Evolutionary conservation across 2,797 vertebrate species (phyloP).

Genomic region (Xiphorhynchus erythropygius): DNA sequence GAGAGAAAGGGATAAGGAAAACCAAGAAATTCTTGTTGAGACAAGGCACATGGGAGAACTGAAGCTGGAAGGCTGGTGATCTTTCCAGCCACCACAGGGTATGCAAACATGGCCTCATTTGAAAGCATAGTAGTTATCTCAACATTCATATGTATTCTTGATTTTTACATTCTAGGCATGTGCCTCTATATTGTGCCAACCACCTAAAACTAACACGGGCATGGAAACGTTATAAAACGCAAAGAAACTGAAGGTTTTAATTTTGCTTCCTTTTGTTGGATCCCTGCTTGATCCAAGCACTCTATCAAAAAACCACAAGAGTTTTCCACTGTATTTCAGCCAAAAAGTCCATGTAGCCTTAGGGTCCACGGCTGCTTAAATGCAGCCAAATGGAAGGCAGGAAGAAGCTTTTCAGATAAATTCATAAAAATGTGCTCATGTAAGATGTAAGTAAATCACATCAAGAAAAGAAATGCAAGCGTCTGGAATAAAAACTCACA

Average conservation of each 20-base stretch:
- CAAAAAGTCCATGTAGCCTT: constrained; percentile 2
- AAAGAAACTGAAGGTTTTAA: constrained; percentile 10
- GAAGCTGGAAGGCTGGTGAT: not conserved
- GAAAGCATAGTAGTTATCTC: not conserved
- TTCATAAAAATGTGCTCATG: not conserved
- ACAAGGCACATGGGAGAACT: not conserved
- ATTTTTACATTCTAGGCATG: not conserved
- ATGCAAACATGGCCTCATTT: not conserved
- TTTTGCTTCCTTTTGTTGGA: constrained; percentile 10
- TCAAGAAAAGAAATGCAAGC: not conserved
- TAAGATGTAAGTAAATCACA: constrained; percentile 21
- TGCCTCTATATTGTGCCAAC: not conserved
- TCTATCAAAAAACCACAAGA: not conserved
- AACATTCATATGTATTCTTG: not conserved
- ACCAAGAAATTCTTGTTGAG: not conserved
- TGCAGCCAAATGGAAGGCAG: not conserved
- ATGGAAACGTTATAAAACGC: not conserved
- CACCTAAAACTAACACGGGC: not conserved
- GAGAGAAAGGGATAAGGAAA: not conserved
- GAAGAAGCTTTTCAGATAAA: constrained; percentile 14
- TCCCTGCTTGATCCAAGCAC: not conserved
- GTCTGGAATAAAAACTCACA: not conserved
- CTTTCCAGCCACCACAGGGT: not conserved
- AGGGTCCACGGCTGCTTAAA: not conserved
- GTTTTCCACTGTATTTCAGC: constrained; percentile 26